Evolutionary conservation across 2,113 vertebrate genomes (phyloP), one percentile per base, ranked within the genome.

Genomic region (Onychorhynchus coronatus): DNA sequence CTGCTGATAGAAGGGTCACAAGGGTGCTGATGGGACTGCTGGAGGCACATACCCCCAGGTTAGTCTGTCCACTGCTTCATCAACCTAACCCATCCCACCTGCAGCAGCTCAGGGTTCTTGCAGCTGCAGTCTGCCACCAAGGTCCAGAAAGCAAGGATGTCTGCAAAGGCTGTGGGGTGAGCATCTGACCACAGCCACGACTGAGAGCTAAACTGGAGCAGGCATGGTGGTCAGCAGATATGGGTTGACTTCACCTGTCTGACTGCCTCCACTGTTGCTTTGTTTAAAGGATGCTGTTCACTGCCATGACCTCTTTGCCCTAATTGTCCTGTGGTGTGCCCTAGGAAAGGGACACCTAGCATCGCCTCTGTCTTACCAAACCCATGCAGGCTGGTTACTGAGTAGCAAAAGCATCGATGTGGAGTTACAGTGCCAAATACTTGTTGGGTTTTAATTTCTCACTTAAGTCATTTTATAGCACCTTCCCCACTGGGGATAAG

Each of bases 111-210:
- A 53, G n/a, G 74, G 46, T 37, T n/a, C n/a, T 52, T 81, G 35
- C 50, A 52, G 23, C 31, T 2, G 7, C 35, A 16, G 27, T 19
- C 33, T 93, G 82, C 42, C 31, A 16, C 46, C 20, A 31, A 85
- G 39, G 37, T 37, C 8, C 9, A 39, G n/a, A 80, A 37, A 42
- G 33, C 53, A 50, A 42, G 46, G 66, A 20, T n/a, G 28, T 35
- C 56, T 95, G 37, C 56, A 41, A 23, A 31, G 35, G 28, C 63
- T 77, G 20, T 4, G 10, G 21, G 12, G 21, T 15, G 25, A 78
- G 14, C 2, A 1, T 58, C 22, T 3, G 4, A 62, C 42, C 47
- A 53, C 0, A 0, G 79, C 56, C 56, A 56, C 0, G 2, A 33
- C 59, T 1, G 3, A 55, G 25, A 76, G 73, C 4, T 72, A 19